phyloP scores from a whole-genome alignment of 2,888 invertebrate species.

The Hermaeophaga mercurialis region DNA sequence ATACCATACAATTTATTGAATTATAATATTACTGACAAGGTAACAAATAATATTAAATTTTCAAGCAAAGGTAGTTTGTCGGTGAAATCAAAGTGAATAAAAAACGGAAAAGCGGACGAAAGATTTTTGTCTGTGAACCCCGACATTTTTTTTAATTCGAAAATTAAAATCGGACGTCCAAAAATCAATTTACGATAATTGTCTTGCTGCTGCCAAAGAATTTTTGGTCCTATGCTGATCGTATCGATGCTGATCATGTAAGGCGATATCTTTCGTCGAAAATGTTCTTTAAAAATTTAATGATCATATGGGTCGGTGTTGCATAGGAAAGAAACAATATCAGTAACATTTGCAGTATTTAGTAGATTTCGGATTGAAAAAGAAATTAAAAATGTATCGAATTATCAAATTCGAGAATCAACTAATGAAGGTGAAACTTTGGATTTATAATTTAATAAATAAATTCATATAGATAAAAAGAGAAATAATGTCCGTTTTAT shows the following conservation, averaged over 20 bases:
- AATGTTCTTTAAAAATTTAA: constrained; percentile 36
- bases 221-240: constrained; percentile 38
- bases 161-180: constrained; percentile 52
- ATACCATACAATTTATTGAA: too few relatives aligned
- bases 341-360: too few relatives aligned
- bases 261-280: constrained; percentile 38
- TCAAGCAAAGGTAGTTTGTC: too few relatives aligned
- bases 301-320: neutral
- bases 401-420: too few relatives aligned
- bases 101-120: neutral
- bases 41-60: too few relatives aligned
- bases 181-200: constrained; percentile 55
- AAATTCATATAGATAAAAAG: too few relatives aligned
- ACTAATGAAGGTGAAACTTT: too few relatives aligned
- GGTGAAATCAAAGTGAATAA: constrained; percentile 5
- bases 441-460: too few relatives aligned
- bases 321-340: neutral
- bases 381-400: too few relatives aligned
- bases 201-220: constrained; percentile 44
- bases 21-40: too few relatives aligned
- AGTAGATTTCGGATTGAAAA: too few relatives aligned
- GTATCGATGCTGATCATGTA: constrained; percentile 43
- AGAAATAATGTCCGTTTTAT: too few relatives aligned
- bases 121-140: constrained; percentile 2
- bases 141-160: constrained; percentile 15